Conservation (phyloP, 2,797 vertebrate species). For the Hyperoplus immaculatus region DNA sequence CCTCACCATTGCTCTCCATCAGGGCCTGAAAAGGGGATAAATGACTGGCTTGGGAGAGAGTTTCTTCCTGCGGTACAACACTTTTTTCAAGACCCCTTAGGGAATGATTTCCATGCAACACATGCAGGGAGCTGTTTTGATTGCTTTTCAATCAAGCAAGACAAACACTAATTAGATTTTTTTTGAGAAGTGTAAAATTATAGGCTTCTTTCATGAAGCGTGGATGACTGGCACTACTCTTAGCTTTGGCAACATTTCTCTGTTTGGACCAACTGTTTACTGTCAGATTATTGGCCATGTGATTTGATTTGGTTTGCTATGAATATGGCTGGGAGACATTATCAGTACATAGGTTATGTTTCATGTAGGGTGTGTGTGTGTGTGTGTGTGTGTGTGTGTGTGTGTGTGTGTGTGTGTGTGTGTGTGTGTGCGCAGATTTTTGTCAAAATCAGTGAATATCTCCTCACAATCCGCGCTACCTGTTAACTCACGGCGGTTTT, state of each 20-base stretch:
- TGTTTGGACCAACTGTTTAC: slow-evolving; percentile 45
- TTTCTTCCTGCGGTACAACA: slow-evolving; percentile 75
- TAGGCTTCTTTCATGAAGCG: slow-evolving; percentile 69
- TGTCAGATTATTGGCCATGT: slow-evolving; percentile 20
- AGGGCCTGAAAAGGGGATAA: slow-evolving; percentile 59
- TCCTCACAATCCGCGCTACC: too few relatives aligned
- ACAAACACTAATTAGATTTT: slow-evolving; percentile 86
- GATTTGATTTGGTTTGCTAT: neutral
- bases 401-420: too few relatives aligned
- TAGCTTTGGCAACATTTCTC: slow-evolving; percentile 37
- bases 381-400: too few relatives aligned
- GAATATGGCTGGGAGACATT: neutral
- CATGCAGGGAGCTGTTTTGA: slow-evolving; percentile 80
- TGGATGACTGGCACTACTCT: slow-evolving; percentile 72
- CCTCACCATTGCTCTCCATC: slow-evolving; percentile 58
- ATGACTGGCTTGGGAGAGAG: slow-evolving; percentile 66
- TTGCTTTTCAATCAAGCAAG: slow-evolving; percentile 88
- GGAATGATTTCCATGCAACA: slow-evolving; percentile 79
- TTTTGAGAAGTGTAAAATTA: slow-evolving; percentile 73
- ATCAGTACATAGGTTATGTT: neutral
- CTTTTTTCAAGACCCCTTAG: slow-evolving; percentile 68
- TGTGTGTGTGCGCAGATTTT: too few relatives aligned
- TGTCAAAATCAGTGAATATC: too few relatives aligned
- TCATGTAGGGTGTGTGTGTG: neutral
- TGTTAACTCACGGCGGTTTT: too few relatives aligned